Evolutionary conservation across 1,140 invertebrate genomes (phyloP).

Genomic region (Brachionus sp.): DNA sequence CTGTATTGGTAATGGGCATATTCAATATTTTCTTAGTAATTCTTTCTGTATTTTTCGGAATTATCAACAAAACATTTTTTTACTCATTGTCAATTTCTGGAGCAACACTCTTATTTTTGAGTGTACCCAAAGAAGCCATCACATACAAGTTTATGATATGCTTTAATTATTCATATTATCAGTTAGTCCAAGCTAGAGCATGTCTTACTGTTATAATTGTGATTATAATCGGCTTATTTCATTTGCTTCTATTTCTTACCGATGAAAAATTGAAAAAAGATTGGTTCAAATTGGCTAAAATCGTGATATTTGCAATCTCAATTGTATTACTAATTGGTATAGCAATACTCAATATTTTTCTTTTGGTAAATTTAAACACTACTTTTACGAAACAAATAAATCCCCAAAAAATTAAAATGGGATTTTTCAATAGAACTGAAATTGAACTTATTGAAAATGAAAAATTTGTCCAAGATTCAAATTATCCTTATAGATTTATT

Average conservation of each 20-base stretch:
- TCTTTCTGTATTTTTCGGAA: not conserved
- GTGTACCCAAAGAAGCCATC: slow-evolving; percentile 1
- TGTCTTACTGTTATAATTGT: not conserved
- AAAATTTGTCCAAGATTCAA: not conserved
- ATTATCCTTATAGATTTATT: not conserved
- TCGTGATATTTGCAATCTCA: not conserved
- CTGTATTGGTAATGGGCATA: not conserved
- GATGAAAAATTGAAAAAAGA: not conserved
- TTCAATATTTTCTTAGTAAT: not conserved
- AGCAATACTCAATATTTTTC: not conserved
- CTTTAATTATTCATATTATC: slow-evolving; percentile 6
- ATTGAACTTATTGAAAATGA: not conserved
- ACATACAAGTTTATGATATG: not conserved
- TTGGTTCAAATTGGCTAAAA: not conserved
- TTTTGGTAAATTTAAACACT: not conserved
- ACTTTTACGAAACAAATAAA: not conserved
- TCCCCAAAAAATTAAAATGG: not conserved
- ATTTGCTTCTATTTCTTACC: not conserved
- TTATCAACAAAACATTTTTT: not conserved
- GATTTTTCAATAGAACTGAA: slow-evolving; percentile 1
- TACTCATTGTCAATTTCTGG: not conserved
- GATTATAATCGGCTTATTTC: not conserved
- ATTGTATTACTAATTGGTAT: not conserved
- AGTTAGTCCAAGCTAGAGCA: not conserved
- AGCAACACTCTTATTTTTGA: not conserved